A percentile compares a stretch with the other conserved stretches of the same genome.
Conservation (phyloP, 2,888 invertebrate genomes). For the Theretra japonica region DNA sequence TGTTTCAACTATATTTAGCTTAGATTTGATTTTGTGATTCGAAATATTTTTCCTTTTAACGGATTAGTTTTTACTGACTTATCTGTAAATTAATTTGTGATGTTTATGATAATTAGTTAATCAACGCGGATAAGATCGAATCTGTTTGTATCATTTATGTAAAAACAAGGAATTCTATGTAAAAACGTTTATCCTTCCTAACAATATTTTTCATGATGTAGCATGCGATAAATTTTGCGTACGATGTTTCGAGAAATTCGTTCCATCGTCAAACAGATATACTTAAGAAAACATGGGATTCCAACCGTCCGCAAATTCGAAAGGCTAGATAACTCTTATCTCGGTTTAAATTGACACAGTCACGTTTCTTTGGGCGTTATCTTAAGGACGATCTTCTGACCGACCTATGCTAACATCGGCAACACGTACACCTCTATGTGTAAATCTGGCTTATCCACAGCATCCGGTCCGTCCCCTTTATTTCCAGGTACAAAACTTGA, state of each 20-base stretch:
- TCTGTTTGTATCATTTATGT: neutral
- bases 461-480: slow-evolving; percentile 51
- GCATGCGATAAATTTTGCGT: neutral
- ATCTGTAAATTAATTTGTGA: neutral
- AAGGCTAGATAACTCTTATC: slow-evolving; percentile 36
- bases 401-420: slow-evolving; percentile 75
- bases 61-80: neutral
- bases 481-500: slow-evolving; percentile 35
- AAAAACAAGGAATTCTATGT: neutral
- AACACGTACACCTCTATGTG: slow-evolving; percentile 67
- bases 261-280: slow-evolving; percentile 15
- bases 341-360: slow-evolving; percentile 48
- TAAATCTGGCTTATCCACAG: slow-evolving; percentile 72
- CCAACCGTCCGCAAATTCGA: slow-evolving; percentile 20
- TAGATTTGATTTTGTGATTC: neutral
- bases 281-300: slow-evolving; percentile 6
- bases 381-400: slow-evolving; percentile 64
- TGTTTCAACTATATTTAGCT: neutral
- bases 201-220: neutral
- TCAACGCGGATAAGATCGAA: neutral
- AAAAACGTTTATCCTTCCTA: neutral
- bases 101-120: neutral
- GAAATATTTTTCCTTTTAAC: neutral
- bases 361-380: slow-evolving; percentile 62
- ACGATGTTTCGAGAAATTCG: slow-evolving; percentile 14